Evolutionary conservation across 1,140 invertebrate genomes (phyloP).

Genomic region (silkworm (Bombyx mori)): DNA sequence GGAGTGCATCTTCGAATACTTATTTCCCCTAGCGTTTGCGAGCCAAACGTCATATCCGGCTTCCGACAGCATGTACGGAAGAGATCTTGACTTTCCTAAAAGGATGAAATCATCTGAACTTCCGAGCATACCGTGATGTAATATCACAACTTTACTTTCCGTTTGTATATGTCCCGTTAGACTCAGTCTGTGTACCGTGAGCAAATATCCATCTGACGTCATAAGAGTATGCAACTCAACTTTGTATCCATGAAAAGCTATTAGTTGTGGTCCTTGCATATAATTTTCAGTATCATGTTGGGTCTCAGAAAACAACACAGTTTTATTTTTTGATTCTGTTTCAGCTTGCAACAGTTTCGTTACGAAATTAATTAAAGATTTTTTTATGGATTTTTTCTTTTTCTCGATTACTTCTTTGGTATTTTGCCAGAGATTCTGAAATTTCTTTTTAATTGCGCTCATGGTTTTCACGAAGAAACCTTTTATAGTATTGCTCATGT

Average conservation of each 20-base stretch:
- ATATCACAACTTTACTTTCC: slow-evolving; percentile 61
- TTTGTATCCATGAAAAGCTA: slow-evolving; percentile 43
- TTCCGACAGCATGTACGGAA: slow-evolving; percentile 75
- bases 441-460: no score
- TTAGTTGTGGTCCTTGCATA: slow-evolving; percentile 21
- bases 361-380: slow-evolving; percentile 15
- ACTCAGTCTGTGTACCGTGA: slow-evolving; percentile 78
- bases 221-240: slow-evolving; percentile 75
- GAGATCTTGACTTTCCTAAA: slow-evolving; percentile 74
- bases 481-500: no score
- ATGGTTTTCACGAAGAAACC: no score
- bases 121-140: slow-evolving; percentile 84
- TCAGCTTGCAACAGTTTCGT: slow-evolving; percentile 19
- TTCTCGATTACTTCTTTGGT: not conserved
- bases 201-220: slow-evolving; percentile 66
- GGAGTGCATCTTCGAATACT: slow-evolving; percentile 72
- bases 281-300: slow-evolving; percentile 8
- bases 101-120: slow-evolving; percentile 84
- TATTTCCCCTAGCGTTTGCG: slow-evolving; percentile 75
- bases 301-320: no score
- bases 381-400: slow-evolving; percentile 6
- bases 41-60: slow-evolving; percentile 78
- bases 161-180: slow-evolving; percentile 19
- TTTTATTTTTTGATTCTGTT: no score
- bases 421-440: not conserved